phyloP scores from a whole-genome alignment of 2,888 invertebrate species.

The Orthosia cruda region DNA sequence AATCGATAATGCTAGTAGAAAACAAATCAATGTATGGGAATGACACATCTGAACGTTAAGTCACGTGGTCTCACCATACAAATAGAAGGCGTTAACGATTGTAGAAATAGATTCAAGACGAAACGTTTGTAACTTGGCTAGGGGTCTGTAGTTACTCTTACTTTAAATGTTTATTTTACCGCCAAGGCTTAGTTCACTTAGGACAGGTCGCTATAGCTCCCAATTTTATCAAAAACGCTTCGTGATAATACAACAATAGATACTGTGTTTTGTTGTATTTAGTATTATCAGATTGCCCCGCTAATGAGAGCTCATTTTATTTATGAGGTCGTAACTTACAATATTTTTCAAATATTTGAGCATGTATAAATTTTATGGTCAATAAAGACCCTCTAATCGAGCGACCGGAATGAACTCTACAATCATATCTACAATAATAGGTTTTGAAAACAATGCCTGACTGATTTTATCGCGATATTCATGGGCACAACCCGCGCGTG shows the following conservation, averaged over 20 bases:
- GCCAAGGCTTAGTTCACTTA: background rate
- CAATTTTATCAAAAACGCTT: background rate
- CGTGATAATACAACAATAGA: background rate
- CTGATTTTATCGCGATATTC: background rate
- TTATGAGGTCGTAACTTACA: constrained; percentile 30
- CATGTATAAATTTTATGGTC: constrained; percentile 4
- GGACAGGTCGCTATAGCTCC: background rate
- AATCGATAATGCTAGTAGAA: no score
- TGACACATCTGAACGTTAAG: no score
- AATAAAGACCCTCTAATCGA: constrained; percentile 9
- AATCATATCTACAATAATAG: background rate
- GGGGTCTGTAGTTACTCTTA: no score
- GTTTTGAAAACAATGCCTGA: constrained; percentile 5
- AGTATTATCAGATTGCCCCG: constrained; percentile 12
- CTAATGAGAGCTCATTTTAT: constrained; percentile 26
- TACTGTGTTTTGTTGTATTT: background rate
- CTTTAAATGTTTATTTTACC: background rate
- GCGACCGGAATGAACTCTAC: background rate
- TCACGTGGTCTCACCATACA: no score
- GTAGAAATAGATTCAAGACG: no score
- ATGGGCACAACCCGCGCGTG: background rate
- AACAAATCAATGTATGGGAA: no score
- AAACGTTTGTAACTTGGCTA: no score
- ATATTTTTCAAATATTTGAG: constrained; percentile 16
- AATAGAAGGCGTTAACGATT: no score